phyloP scores from a whole-genome alignment of 2,113 vertebrate genomes.

The Thunnus maccoyii region DNA sequence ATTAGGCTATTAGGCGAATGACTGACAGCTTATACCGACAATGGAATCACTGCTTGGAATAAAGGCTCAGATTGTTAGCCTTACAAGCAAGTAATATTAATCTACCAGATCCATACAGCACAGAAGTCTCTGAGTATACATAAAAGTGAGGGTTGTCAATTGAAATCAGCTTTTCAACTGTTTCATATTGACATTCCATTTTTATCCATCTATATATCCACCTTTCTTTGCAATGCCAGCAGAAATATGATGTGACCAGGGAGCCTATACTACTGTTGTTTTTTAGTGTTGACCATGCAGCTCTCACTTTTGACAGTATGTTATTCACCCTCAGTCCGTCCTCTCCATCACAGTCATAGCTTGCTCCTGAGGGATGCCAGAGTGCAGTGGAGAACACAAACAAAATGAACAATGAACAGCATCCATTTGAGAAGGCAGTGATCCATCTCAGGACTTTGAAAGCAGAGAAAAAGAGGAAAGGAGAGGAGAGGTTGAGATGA shows the following conservation, averaged over 20 bases:
- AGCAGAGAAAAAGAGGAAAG: not conserved
- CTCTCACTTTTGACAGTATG: conserved; percentile 48
- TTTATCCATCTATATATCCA: not conserved
- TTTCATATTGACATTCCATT: not conserved
- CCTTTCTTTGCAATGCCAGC: not conserved
- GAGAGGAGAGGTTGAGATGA: not conserved
- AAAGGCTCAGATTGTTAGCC: not conserved
- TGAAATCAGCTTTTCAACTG: accelerated
- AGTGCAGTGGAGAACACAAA: conserved; percentile 24
- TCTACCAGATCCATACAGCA: not conserved
- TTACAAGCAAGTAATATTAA: not conserved
- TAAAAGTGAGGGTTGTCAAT: too few species aligned
- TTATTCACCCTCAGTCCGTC: conserved; percentile 30
- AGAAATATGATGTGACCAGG: conserved; percentile 2
- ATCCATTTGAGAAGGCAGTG: conserved; percentile 18
- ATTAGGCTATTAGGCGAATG: not conserved
- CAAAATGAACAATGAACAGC: conserved; percentile 24
- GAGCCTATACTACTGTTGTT: not conserved
- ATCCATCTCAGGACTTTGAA: conserved; percentile 26
- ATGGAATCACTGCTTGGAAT: not conserved
- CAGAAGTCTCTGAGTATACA: not conserved
- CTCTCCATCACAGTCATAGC: conserved; percentile 57
- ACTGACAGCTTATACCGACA: not conserved
- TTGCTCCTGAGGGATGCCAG: conserved; percentile 10
- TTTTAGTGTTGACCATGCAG: not conserved